These are phyloP conservation scores for Heliconius congener DNA, from an alignment of 1,140 invertebrate genomes.

Conservation along the genomic window DNA sequence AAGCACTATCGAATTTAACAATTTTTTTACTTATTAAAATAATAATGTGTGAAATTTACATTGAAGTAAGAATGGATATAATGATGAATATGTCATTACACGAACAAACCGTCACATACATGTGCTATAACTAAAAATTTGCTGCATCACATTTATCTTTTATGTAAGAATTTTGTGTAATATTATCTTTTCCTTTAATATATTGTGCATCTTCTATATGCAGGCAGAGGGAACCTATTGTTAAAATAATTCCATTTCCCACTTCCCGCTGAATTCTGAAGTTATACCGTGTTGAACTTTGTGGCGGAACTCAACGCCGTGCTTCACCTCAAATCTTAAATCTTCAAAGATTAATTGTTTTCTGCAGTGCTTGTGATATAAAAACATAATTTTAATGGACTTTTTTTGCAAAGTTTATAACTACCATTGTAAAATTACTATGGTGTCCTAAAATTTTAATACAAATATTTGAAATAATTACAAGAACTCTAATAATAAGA, in stretches of 20 bases:
- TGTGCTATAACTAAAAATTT: not conserved
- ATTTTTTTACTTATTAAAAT: not conserved
- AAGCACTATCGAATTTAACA: not conserved
- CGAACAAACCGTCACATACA: not conserved
- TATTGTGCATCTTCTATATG: not conserved
- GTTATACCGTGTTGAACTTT: too few species aligned
- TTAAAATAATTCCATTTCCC: too few species aligned
- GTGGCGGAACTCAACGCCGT: too few species aligned
- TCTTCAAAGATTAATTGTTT: too few species aligned
- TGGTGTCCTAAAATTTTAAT: too few species aligned
- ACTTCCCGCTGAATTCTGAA: too few species aligned
- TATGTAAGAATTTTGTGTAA: not conserved
- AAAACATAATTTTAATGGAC: too few species aligned
- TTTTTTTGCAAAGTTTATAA: too few species aligned
- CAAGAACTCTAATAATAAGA: not conserved
- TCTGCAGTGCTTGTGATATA: too few species aligned
- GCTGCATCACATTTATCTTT: slow-evolving; percentile 2
- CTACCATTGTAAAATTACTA: too few species aligned
- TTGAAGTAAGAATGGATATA: not conserved
- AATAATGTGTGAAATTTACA: slow-evolving; percentile 17
- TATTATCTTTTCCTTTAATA: not conserved
- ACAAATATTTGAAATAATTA: not conserved
- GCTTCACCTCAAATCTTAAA: too few species aligned
- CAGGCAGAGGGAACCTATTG: too few species aligned
- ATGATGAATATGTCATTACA: not conserved